These are phyloP conservation scores for Geophilus truncorum DNA, from an alignment of 2,888 invertebrate species.

Conservation along the genomic window DNA sequence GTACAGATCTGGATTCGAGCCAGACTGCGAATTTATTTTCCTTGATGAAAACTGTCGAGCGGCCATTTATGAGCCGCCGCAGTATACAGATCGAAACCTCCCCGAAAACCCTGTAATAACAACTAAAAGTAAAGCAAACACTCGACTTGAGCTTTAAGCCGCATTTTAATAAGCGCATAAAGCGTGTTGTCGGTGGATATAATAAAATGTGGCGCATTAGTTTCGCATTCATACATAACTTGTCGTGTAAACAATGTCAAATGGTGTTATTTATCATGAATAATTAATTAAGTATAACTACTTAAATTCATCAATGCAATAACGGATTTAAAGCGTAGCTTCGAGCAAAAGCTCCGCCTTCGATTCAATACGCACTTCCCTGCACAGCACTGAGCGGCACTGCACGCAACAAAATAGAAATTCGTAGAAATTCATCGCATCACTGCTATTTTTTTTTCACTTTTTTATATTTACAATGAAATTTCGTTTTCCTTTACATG, in stretches of 20 bases:
- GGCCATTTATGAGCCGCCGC: neutral
- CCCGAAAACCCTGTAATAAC: neutral
- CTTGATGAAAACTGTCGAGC: neutral
- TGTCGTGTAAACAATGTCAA: neutral
- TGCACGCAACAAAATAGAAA: too few relatives aligned
- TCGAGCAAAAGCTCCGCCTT: neutral
- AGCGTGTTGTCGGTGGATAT: neutral
- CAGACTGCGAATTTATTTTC: neutral
- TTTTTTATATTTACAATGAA: neutral
- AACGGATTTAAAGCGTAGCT: neutral
- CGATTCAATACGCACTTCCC: neutral
- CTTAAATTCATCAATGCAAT: neutral
- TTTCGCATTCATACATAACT: neutral
- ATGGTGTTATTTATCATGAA: neutral
- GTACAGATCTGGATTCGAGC: neutral
- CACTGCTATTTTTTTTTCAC: neutral
- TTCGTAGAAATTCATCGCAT: neutral
- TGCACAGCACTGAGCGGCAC: neutral
- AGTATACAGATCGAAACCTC: neutral
- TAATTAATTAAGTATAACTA: neutral
- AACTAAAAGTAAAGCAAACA: neutral
- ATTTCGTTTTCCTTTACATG: neutral
- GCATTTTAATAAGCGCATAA: neutral
- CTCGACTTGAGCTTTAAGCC: neutral
- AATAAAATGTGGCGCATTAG: neutral